Evolutionary conservation across 2,113 vertebrate species (phyloP).

Genomic region (Vulpes lagopus): DNA sequence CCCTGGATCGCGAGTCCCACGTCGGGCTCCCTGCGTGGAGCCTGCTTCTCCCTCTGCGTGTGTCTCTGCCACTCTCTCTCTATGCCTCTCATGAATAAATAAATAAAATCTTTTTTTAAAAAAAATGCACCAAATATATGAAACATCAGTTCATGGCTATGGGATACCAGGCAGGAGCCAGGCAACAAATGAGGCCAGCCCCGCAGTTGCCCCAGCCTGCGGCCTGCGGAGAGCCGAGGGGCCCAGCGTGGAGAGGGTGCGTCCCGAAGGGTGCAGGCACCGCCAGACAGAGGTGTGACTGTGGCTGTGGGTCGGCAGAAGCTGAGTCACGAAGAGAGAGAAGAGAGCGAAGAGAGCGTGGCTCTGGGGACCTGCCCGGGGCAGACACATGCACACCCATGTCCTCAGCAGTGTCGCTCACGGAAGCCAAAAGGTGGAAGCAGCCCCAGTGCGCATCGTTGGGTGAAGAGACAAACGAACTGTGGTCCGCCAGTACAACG

Average conservation of each 20-base stretch:
- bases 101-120: no score
- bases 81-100: no score
- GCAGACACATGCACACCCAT: accelerated
- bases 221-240: accelerated
- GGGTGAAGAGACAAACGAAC: accelerated
- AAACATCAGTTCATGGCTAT: neutral
- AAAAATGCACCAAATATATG: accelerated
- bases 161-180: neutral
- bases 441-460: accelerated
- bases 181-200: neutral
- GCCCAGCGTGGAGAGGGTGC: accelerated
- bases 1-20: no score
- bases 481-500: accelerated
- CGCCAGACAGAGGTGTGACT: accelerated
- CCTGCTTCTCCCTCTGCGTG: no score
- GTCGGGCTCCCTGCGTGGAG: no score
- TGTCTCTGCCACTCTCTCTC: no score
- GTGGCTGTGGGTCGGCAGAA: accelerated
- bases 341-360: no score
- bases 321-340: no score
- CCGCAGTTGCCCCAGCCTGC: accelerated
- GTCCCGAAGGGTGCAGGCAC: accelerated
- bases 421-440: neutral
- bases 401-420: accelerated
- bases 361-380: neutral